Evolutionary conservation across 2,888 invertebrate genomes (phyloP).

Genomic region (Stenolophus ochropezus): DNA sequence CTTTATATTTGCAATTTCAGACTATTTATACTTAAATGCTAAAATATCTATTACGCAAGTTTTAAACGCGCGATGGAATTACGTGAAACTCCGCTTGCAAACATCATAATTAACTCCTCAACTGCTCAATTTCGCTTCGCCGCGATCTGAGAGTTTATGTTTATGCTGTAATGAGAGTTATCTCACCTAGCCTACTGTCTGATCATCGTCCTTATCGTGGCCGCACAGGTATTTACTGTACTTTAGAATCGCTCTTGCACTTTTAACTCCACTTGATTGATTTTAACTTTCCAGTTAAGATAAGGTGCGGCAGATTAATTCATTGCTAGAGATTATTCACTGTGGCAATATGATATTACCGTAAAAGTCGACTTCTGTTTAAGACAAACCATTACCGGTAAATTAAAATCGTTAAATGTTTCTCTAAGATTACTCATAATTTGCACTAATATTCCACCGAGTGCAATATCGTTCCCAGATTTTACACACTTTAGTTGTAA

Average conservation of each 20-base stretch:
- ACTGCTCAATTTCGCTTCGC: slow-evolving; percentile 20
- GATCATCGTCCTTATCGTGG: slow-evolving; percentile 9
- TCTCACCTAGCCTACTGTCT: background rate
- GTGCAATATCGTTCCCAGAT: no score
- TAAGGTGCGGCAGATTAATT: background rate
- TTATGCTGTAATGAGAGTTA: slow-evolving; percentile 15
- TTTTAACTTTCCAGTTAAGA: background rate
- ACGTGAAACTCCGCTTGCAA: slow-evolving; percentile 26
- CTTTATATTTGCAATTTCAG: slow-evolving; percentile 32
- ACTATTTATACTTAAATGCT: slow-evolving; percentile 42
- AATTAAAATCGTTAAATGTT: background rate
- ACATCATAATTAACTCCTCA: slow-evolving; percentile 40
- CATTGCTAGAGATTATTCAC: background rate
- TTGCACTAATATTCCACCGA: no score
- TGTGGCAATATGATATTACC: background rate
- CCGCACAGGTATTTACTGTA: background rate
- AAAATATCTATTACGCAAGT: slow-evolving; percentile 40
- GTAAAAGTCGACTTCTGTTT: background rate
- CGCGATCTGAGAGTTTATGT: slow-evolving; percentile 14
- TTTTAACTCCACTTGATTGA: background rate
- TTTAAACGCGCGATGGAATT: slow-evolving; percentile 20
- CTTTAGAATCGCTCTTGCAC: background rate
- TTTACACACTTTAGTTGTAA: no score
- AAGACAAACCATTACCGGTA: background rate
- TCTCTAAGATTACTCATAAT: no score